Percentiles rank a stretch among this genome's conserved stretches.
Evolutionary conservation across 2,888 invertebrate species (phyloP).

Genomic region (Epicampocera succincta): DNA sequence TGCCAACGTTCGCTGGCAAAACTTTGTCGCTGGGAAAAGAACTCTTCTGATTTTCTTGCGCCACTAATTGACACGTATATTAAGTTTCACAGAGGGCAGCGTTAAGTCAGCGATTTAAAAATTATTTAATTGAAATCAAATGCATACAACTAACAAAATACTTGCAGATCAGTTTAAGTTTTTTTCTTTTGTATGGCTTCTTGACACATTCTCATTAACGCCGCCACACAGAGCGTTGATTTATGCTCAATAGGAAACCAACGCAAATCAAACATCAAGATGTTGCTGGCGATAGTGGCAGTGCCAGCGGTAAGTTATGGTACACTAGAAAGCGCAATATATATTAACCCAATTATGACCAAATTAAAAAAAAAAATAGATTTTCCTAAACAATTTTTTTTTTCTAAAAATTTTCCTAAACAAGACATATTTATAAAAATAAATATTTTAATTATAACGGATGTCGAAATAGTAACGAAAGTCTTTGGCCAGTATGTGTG

Average conservation of each 20-base stretch:
- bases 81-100: not conserved
- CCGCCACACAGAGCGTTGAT: conserved; percentile 79
- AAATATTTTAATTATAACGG: too few species aligned
- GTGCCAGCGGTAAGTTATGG: conserved; percentile 31
- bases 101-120: conserved; percentile 7
- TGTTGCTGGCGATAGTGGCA: conserved; percentile 8
- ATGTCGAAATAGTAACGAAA: too few species aligned
- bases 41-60: not conserved
- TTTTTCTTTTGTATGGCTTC: conserved; percentile 8
- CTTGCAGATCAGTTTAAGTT: conserved; percentile 32
- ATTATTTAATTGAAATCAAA: conserved; percentile 39
- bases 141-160: conserved; percentile 35
- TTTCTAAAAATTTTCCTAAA: too few species aligned
- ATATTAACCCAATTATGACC: too few species aligned
- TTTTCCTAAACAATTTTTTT: too few species aligned
- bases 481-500: too few species aligned
- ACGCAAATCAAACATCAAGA: conserved; percentile 30
- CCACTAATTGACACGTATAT: conserved; percentile 38
- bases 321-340: conserved; percentile 13
- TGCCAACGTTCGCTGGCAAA: too few species aligned
- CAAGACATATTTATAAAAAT: too few species aligned
- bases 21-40: too few species aligned
- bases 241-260: conserved; percentile 77
- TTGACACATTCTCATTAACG: conserved; percentile 54
- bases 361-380: too few species aligned